Conservation (phyloP, 2,113 vertebrate genomes). For the Ursus arctos region DNA sequence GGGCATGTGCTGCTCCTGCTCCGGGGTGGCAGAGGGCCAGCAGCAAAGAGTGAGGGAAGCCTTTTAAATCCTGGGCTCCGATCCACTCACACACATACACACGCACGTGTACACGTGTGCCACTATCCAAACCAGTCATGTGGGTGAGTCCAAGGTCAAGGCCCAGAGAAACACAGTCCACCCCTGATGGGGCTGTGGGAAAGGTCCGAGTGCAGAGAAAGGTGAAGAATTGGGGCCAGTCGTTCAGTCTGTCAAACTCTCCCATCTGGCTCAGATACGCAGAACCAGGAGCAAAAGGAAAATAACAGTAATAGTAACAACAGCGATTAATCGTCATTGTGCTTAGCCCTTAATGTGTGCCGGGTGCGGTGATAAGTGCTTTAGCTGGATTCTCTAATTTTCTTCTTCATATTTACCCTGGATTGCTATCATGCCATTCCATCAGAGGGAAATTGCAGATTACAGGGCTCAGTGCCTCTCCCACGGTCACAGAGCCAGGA, state of each 20-base stretch:
- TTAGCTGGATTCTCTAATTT: constrained; percentile 13
- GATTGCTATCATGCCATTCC: background rate
- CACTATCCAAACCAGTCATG: background rate
- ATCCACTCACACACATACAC: background rate
- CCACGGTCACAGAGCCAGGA: background rate
- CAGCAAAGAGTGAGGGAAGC: background rate
- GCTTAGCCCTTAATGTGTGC: background rate
- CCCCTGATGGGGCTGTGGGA: background rate
- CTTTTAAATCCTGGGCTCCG: background rate
- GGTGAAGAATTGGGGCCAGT: background rate
- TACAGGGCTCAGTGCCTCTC: background rate
- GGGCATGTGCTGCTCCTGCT: background rate
- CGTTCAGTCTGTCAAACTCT: background rate
- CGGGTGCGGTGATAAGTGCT: background rate
- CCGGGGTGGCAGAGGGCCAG: background rate
- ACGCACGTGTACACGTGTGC: background rate
- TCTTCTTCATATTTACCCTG: background rate
- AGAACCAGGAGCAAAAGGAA: background rate
- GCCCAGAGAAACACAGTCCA: background rate
- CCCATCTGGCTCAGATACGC: background rate
- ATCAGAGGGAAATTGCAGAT: background rate
- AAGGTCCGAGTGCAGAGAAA: background rate
- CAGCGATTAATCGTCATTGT: background rate
- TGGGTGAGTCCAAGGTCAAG: background rate
- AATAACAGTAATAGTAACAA: background rate